Evolutionary conservation across 92 coral and sea anemone species (phyloP), one percentile per base, ranked within the genome.

Genomic region (Zoanthus gigantus): DNA sequence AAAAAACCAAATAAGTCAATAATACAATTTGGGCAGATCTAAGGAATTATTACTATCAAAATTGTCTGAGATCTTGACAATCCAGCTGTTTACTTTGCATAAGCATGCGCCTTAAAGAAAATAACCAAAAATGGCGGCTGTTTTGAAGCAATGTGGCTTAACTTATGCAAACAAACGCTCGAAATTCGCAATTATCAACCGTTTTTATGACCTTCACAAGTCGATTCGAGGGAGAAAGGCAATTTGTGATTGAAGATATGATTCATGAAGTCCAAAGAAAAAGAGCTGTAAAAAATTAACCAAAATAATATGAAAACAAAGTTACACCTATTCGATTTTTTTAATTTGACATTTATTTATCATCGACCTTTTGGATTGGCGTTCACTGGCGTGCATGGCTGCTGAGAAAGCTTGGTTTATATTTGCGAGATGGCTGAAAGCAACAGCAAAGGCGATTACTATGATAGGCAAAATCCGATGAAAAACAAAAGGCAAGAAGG

Each of bases 51-150:
- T 23, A 23, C 23, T 23, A 23, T 23, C 23, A 23, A 23, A 23
- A 23, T 23, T 23, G 0, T 23, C 23, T 23, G 23, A 23, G 23
- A 23, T 23, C 23, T 23, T 23, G 23, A 23, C 23, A 23, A 23
- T 23, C 23, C 23, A 81, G 85, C 85, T 66, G 85, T 81, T 81
- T 81, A 65, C 58, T 80, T 47, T 45, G 42, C 66, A 32, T n/a
- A 76, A 76, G 82, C 88, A 81, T 78, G 87, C 90, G 89, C 89
- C 17, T 52, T 78, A 74, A 56, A 30, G 18, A 61, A 65, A 57
- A 74, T 47, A 71, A 66, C 52, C 47, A 85, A 91, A 91, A 91
- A 91, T 91, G 94, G 94, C 94, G 94, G 92, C 91, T 81, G 91
- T 82, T 91, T 91, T 91, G 94, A 91, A 91, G 94, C 83, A 42